Percentiles rank a stretch among this genome's conserved stretches.
phyloP scores from a whole-genome alignment of 2,888 invertebrate genomes.

The Scaptomyza reducta region DNA sequence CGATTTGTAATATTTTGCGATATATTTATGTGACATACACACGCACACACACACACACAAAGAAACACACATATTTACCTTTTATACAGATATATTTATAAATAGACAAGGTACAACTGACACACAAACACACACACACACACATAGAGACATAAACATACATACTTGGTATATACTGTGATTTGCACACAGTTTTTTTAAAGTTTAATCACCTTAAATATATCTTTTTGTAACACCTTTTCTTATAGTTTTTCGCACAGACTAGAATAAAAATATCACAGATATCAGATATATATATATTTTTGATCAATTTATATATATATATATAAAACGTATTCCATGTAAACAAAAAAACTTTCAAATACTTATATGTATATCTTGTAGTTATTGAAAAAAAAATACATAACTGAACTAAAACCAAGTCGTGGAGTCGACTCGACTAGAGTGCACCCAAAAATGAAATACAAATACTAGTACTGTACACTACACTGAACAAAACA shows the following conservation, averaged over 20 bases:
- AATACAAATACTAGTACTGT: constrained; percentile 10
- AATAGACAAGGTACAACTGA: constrained; percentile 13
- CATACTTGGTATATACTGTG: constrained; percentile 24
- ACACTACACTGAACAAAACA: constrained; percentile 24
- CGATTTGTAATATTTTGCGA: constrained; percentile 74
- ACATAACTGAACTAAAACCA: neutral
- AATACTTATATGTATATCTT: constrained; percentile 48
- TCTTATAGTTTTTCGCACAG: constrained; percentile 49
- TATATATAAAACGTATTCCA: neutral
- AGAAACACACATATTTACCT: constrained; percentile 15
- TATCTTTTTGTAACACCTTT: constrained; percentile 43
- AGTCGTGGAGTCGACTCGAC: constrained; percentile 1
- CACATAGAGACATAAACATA: constrained; percentile 4
- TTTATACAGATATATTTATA: constrained; percentile 17
- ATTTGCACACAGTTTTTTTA: constrained; percentile 12
- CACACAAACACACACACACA: constrained; percentile 20
- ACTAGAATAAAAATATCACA: constrained; percentile 25
- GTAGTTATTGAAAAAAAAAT: neutral
- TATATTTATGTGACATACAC: constrained; percentile 55
- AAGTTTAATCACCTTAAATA: constrained; percentile 35
- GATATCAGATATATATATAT: constrained; percentile 4
- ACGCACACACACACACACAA: constrained; percentile 15
- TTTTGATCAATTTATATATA: constrained; percentile 18
- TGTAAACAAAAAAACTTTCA: constrained; percentile 32
- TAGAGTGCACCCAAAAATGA: constrained; percentile 1